Evolutionary conservation across 2,797 vertebrate species (phyloP).

Genomic region (Brachymystax lenok): DNA sequence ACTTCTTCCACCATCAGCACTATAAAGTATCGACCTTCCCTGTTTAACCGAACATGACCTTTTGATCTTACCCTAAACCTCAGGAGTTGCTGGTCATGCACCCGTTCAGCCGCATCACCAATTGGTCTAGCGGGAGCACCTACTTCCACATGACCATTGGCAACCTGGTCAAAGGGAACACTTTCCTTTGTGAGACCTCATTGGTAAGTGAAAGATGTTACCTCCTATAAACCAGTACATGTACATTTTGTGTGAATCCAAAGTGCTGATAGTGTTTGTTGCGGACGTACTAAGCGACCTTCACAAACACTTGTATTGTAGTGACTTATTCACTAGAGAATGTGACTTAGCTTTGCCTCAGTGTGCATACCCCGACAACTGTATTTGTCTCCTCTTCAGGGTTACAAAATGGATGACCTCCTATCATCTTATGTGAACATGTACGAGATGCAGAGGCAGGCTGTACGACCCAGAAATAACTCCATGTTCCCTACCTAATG

Average conservation of each 20-base stretch:
- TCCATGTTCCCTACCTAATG: constrained; percentile 39
- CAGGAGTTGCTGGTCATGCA: constrained; percentile 85
- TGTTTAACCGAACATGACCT: not conserved
- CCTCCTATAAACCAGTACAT: not conserved
- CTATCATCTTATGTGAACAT: constrained; percentile 85
- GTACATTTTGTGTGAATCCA: not conserved
- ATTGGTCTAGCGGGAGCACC: constrained; percentile 83
- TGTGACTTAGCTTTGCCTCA: no score
- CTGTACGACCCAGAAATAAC: constrained; percentile 61
- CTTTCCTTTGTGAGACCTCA: constrained; percentile 86
- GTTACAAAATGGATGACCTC: constrained; percentile 89
- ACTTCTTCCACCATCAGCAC: not conserved
- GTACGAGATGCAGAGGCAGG: constrained; percentile 70
- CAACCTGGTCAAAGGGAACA: constrained; percentile 76
- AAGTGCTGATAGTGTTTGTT: not conserved
- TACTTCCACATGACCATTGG: constrained; percentile 89
- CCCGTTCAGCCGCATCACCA: constrained; percentile 86
- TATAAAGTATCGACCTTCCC: no score
- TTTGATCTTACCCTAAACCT: not conserved
- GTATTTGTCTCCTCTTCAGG: constrained; percentile 66
- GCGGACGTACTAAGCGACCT: not conserved
- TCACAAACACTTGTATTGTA: not conserved
- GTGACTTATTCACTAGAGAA: no score
- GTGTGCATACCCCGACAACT: not conserved
- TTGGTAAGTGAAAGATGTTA: constrained; percentile 75